Conservation (phyloP, 2,797 vertebrate genomes). For the Tangara arthus region DNA sequence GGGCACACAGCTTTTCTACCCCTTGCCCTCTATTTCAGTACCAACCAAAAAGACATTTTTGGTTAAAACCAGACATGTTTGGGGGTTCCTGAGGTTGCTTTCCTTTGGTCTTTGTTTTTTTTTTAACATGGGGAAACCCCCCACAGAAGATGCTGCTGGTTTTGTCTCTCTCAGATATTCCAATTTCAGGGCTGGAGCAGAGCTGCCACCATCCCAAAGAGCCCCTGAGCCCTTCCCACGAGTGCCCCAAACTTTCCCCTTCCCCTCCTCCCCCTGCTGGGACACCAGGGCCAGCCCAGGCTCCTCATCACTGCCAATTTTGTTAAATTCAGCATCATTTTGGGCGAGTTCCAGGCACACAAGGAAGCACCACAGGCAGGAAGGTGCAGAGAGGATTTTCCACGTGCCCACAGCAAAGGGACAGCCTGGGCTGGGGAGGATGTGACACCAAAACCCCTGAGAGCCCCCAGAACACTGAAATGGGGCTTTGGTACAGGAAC, state of each 20-base stretch:
- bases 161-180: neutral
- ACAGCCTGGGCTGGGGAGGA: fast-evolving
- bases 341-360: fast-evolving
- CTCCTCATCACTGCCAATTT: fast-evolving
- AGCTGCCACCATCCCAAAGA: neutral
- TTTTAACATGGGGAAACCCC: fast-evolving
- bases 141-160: neutral
- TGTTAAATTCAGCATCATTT: neutral
- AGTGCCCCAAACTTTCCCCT: neutral
- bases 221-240: fast-evolving
- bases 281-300: fast-evolving
- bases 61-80: fast-evolving
- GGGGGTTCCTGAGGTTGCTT: neutral
- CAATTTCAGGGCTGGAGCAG: neutral
- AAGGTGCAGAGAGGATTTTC: neutral
- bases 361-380: neutral
- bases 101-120: neutral
- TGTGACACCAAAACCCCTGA: neutral
- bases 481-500: fast-evolving
- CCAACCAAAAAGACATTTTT: neutral
- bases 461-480: fast-evolving
- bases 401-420: fast-evolving
- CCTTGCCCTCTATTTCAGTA: neutral
- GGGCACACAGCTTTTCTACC: fast-evolving
- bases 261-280: fast-evolving